Conservation (phyloP, 2,113 vertebrate genomes). For the Formicarius rufipectus region DNA sequence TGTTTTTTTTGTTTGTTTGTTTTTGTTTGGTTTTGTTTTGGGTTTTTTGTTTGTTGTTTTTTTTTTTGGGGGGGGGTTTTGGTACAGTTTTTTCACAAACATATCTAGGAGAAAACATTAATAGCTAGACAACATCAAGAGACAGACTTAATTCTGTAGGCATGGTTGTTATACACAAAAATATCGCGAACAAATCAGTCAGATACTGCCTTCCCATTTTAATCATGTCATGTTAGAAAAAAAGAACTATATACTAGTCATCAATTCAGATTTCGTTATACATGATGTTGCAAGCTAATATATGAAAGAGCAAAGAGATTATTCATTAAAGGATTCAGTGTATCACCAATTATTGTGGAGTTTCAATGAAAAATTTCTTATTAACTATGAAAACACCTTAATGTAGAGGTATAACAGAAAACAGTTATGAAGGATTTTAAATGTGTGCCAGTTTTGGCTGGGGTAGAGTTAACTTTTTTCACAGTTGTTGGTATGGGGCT, state of each 20-base stretch:
- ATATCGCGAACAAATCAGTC: neutral
- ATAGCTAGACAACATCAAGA: neutral
- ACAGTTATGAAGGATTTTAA: neutral
- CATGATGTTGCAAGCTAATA: neutral
- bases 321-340: neutral
- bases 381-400: neutral
- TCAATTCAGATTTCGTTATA: neutral
- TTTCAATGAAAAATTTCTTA: neutral
- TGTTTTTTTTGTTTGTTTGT: too few relatives aligned
- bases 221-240: neutral
- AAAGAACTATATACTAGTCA: neutral
- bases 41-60: too few relatives aligned
- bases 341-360: neutral
- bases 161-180: neutral
- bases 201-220: neutral
- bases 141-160: neutral
- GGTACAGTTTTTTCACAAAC: neutral
- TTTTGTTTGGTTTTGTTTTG: too few relatives aligned
- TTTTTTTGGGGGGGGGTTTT: too few relatives aligned
- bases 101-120: neutral
- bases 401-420: neutral
- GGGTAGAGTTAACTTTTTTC: neutral
- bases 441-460: neutral
- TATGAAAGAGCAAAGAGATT: neutral
- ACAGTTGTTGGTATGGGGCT: neutral